Base-by-base conservation (phyloP, 2,888 invertebrate species). In the Platypus cylindrus region DNA sequence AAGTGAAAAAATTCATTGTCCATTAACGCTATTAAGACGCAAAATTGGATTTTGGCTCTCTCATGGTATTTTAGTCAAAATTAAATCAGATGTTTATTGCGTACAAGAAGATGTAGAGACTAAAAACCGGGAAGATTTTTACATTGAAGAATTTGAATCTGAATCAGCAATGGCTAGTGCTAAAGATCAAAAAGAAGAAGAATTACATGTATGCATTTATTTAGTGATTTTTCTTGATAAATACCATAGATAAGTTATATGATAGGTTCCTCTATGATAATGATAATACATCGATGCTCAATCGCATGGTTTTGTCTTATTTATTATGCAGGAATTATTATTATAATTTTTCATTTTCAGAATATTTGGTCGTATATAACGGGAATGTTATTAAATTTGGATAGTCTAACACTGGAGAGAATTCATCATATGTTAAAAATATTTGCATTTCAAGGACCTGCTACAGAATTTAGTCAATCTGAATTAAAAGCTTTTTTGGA, bases 341-440 rank as follows among this genome's bases (percentile, higher is more conserved):
- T n/a, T n/a, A n/a, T n/a, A n/a, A n/a, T n/a, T n/a, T n/a, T n/a
- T n/a, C n/a, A n/a, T 8, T 27, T 27, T 14, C 54, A 74, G 71
- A 75, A 79, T 28, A 91, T 93, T 60, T 95, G 95, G 95, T 87
- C 91, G 0, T 95, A 94, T 54, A 91, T 95, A 49, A 84, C 90
- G 28, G 94, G 93, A 12, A 95, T 95, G 95, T 63, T 95, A 37
- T 91, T 91, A 8, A 95, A 95, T 66, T 66, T 95, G 44, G 91
- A 93, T 52, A 85, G 84, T 0, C 67, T 94, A 55, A 84, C 91
- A 0, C 64, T 94, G 44, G 93, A 94, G 48, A 68, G 93, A 34
- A 94, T 95, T 49, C 90, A 93, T 61, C 87, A 90, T 56, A 94
- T 94, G 91, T 61, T 95, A 40, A 89, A 90, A 59, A 85, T 94